Evolutionary conservation across 2,888 invertebrate genomes (phyloP), one percentile per base, ranked within the genome.

Genomic region (Serrognathus titanus): DNA sequence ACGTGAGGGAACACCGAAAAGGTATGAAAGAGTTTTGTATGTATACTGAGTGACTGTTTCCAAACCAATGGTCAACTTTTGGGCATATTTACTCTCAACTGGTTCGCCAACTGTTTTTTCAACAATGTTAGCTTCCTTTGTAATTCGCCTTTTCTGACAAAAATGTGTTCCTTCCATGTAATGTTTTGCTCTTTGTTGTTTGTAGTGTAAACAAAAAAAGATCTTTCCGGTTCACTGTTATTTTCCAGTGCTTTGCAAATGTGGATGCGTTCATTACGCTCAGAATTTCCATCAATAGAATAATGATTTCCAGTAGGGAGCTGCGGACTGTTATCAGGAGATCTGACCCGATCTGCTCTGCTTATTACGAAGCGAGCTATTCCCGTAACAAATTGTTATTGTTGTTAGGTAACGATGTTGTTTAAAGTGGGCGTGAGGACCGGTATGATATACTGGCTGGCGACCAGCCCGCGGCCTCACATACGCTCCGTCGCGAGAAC

Each of bases 301-400:
- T 20, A 43, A 43, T 20, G 43, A 43, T 43, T 43, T 43, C 43
- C 43, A 43, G 43, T 43, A 48, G 48, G 48, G 36, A 48, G 36
- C 31, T 31, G 48, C 36, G 13, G 36, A 48, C 35, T 13, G 36
- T 55, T 49, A 50, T 55, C 50, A 16, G 50, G 45, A 55, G 55
- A 70, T 70, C 70, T 70, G 70, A 70, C 71, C 71, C 70, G 71
- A 70, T 74, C 70, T 69, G 73, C 72, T 71, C 70, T 64, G 72
- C 70, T 75, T 73, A 73, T 76, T 76, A 75, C 68, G 69, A 68
- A 66, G 69, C 68, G 70, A 67, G 71, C 69, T 73, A 72, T 73
- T 72, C 72, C 73, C 72, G 74, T 75, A 77, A 77, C 77, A 77
- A 76, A 77, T 76, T 75, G 76, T 75, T 76, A 76, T 76, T 76